Evolutionary conservation across 1,140 invertebrate genomes (phyloP).

Genomic region (Periplaneta americana): DNA sequence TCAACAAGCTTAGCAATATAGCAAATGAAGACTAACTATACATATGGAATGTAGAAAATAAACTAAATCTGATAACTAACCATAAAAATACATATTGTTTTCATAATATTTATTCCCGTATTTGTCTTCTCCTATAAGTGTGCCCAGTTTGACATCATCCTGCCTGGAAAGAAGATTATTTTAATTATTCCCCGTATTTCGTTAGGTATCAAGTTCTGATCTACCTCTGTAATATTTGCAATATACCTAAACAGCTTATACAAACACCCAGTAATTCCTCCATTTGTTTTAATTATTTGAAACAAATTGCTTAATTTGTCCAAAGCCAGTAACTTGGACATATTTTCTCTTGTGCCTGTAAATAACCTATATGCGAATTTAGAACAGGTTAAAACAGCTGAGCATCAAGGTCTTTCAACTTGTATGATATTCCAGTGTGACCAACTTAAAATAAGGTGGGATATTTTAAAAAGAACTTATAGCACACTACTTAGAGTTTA

Average conservation of each 20-base stretch:
- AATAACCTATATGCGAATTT: too few relatives aligned
- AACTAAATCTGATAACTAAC: conserved; percentile 40
- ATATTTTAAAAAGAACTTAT: too few relatives aligned
- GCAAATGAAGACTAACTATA: too few relatives aligned
- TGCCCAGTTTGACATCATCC: conserved; percentile 83
- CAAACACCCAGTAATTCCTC: not conserved
- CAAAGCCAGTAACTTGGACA: not conserved
- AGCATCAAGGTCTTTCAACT: too few relatives aligned
- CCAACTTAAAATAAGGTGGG: too few relatives aligned
- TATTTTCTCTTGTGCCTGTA: not conserved
- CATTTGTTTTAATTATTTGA: conserved; percentile 4
- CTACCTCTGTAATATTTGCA: not conserved
- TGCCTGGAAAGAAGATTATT: conserved; percentile 47
- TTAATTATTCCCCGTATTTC: not conserved
- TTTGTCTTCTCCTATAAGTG: conserved; percentile 86
- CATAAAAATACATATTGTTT: conserved; percentile 84
- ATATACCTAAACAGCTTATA: not conserved
- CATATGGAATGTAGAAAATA: too few relatives aligned
- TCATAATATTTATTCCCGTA: conserved; percentile 97
- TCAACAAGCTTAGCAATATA: too few relatives aligned
- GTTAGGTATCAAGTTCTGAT: not conserved
- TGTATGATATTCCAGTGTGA: too few relatives aligned
- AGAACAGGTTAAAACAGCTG: too few relatives aligned
- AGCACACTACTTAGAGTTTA: too few relatives aligned
- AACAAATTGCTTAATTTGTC: not conserved